Evolutionary conservation across 1,140 invertebrate genomes (phyloP), one percentile per base, ranked within the genome.

Genomic region (Zaprionus taronus): DNA sequence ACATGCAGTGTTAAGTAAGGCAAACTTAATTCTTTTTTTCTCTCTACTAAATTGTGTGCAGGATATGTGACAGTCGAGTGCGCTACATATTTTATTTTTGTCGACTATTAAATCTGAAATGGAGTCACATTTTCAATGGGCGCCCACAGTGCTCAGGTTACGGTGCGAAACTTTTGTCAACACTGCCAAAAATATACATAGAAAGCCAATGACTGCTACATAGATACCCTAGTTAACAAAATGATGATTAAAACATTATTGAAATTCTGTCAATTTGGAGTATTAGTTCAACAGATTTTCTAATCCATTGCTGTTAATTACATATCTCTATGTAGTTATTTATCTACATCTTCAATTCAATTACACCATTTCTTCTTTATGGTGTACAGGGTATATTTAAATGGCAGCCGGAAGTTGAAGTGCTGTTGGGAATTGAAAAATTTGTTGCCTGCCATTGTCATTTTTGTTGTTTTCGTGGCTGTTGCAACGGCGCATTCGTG

Each of bases 371-470:
- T 1, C 31, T 34, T 34, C 2, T 34, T 26, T 5, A 26, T 11
- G 31, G 9, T 4, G 4, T 11, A 3, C 31, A 60, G 66, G 56
- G 66, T 61, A 58, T 38, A 58, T 51, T 72, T 78, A 87, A 81
- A 76, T 79, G 79, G 78, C 75, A 77, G 56, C 78, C 81, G 84
- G 84, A 89, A 84, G 81, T 76, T 84, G 84, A 84, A 89, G 84
- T 89, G 85, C 84, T 89, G 84, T 79, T 89, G 84, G 84, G 84
- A 89, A 89, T 89, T 79, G 79, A 81, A 89, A 86, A 90, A 89
- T 89, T 89, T 89, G 84, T 79, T 84, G 84, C 85, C 85, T 81
- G 85, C 84, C 81, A 89, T 89, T 89, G 84, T 89, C 85, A 89
- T 89, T 89, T 87, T 90, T 84, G 85, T 89, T 84, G 85, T 89